A percentile compares a stretch with the other conserved stretches of the same genome.
Conservation (phyloP, 2,113 vertebrate species). For the Pithys albifrons region DNA sequence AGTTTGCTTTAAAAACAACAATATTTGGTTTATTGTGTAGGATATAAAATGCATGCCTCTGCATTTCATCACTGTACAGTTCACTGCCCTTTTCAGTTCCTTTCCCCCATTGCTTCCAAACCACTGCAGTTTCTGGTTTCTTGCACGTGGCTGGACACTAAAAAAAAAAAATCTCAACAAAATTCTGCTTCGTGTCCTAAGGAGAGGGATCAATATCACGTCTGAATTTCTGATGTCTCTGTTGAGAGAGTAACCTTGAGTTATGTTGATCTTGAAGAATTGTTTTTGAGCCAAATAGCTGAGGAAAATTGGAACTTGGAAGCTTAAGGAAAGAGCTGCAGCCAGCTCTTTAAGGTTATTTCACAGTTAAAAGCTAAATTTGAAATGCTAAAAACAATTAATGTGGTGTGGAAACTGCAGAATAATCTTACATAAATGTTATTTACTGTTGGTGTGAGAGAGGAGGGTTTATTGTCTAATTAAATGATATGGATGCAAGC, state of each 20-base stretch:
- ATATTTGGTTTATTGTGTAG: neutral
- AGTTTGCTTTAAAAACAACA: neutral
- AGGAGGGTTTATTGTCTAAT: slow-evolving; percentile 6
- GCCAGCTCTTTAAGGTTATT: neutral
- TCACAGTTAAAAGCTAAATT: slow-evolving; percentile 22
- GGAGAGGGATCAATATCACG: neutral
- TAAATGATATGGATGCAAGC: neutral
- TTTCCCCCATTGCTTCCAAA: neutral
- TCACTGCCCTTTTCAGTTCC: neutral
- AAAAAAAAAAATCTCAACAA: neutral
- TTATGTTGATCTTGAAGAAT: neutral
- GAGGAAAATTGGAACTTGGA: neutral
- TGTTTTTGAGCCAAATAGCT: neutral
- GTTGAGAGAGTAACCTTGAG: neutral
- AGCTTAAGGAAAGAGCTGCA: neutral
- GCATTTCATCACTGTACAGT: neutral
- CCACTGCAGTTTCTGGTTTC: neutral
- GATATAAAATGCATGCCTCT: neutral
- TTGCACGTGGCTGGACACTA: neutral
- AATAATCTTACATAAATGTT: neutral
- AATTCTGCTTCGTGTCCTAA: neutral
- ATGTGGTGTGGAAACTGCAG: neutral
- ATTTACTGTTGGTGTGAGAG: neutral
- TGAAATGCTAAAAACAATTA: slow-evolving; percentile 30
- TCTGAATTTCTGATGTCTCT: neutral